These are phyloP conservation scores for Polymixis lichenea DNA, from an alignment of 2,888 invertebrate genomes.

Conservation along the genomic window DNA sequence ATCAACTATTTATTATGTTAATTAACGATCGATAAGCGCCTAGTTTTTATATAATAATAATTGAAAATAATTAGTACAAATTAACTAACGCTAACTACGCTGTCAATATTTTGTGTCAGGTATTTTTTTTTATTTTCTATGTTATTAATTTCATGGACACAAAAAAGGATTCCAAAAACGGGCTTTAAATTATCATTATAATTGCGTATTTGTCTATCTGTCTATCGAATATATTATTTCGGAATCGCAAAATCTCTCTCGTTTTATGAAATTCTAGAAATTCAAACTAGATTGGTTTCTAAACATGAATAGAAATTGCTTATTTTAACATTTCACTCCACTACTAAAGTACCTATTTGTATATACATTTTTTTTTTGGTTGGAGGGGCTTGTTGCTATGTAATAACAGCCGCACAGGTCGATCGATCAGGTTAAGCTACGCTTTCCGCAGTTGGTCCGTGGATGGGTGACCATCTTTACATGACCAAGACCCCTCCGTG, in stretches of 20 bases:
- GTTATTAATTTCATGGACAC: too few relatives aligned
- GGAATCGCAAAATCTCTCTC: slow-evolving; percentile 34
- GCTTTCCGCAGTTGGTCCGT: too few relatives aligned
- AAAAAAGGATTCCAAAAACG: too few relatives aligned
- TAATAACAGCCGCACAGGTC: too few relatives aligned
- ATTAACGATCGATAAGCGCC: slow-evolving; percentile 55
- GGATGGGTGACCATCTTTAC: too few relatives aligned
- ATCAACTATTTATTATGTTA: slow-evolving; percentile 55
- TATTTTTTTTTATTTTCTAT: too few relatives aligned
- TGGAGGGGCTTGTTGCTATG: too few relatives aligned
- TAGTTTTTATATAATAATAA: slow-evolving; percentile 44
- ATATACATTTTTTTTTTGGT: background rate
- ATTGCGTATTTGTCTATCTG: slow-evolving; percentile 19
- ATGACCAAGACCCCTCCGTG: too few relatives aligned
- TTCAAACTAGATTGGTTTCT: slow-evolving; percentile 55
- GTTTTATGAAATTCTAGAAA: slow-evolving; percentile 54
- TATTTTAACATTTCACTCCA: slow-evolving; percentile 33
- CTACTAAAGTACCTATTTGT: background rate
- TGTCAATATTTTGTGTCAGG: slow-evolving; percentile 45
- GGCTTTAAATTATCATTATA: background rate
- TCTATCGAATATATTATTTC: slow-evolving; percentile 45
- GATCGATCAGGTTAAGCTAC: too few relatives aligned
- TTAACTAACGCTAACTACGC: slow-evolving; percentile 44
- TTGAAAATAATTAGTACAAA: slow-evolving; percentile 59
- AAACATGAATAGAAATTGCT: slow-evolving; percentile 52